Conservation (phyloP, 2,888 invertebrate species). For the Platycnemis pennipes region DNA sequence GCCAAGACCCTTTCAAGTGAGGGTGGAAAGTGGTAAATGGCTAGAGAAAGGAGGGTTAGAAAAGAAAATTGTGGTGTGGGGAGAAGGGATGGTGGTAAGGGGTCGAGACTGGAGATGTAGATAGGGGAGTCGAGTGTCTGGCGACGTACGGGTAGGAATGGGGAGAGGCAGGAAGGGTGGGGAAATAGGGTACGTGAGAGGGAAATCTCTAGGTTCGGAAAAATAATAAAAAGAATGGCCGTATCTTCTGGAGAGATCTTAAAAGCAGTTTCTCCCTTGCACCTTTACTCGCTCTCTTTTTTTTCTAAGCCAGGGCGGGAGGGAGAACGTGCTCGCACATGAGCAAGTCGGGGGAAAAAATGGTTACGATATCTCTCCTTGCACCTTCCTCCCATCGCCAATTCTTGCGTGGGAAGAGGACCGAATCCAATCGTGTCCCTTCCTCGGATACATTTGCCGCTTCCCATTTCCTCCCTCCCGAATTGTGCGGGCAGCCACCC, state of each 20-base stretch:
- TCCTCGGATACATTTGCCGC: not conserved
- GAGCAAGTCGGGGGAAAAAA: not conserved
- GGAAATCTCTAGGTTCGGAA: not conserved
- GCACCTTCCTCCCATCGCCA: not conserved
- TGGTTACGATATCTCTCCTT: not conserved
- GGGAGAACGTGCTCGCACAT: not conserved
- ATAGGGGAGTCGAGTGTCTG: not conserved
- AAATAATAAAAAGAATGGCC: not conserved
- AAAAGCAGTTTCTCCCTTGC: not conserved
- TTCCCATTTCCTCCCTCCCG: not conserved
- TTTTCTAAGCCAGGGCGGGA: not conserved
- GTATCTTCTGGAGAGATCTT: not conserved
- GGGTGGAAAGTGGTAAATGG: not conserved
- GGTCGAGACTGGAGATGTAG: too few species aligned
- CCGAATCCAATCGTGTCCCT: not conserved
- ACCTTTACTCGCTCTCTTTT: not conserved
- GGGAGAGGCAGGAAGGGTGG: not conserved
- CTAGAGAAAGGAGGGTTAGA: not conserved
- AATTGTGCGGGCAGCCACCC: not conserved
- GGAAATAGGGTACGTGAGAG: slow-evolving; percentile 16
- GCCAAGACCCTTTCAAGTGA: not conserved
- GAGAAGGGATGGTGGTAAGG: not conserved
- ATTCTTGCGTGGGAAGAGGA: not conserved
- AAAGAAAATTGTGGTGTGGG: not conserved
- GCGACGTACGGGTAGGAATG: not conserved